Evolutionary conservation across 2,113 vertebrate genomes (phyloP).

Genomic region (Lasiurus borealis): DNA sequence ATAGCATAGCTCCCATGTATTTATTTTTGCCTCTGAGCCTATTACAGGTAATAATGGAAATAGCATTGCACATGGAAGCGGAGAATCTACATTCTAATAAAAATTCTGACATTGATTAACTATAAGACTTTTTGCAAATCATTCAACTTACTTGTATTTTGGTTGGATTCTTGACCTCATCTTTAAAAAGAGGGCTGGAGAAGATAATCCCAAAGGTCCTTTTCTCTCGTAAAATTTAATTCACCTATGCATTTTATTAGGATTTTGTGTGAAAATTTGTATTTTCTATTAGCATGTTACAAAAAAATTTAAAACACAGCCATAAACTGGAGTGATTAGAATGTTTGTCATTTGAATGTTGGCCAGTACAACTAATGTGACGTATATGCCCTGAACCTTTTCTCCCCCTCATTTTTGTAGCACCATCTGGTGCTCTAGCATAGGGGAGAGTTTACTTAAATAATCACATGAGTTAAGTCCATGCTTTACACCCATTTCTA

Average conservation of each 20-base stretch:
- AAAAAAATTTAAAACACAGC: neutral
- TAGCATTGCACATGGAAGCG: neutral
- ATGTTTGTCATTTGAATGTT: slow-evolving; percentile 37
- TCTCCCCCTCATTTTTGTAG: neutral
- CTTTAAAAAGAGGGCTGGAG: neutral
- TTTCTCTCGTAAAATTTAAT: neutral
- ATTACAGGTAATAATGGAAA: neutral
- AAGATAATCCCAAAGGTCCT: neutral
- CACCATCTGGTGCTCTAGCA: slow-evolving; percentile 45
- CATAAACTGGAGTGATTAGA: neutral
- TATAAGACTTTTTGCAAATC: slow-evolving; percentile 7
- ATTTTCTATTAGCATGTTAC: slow-evolving; percentile 31
- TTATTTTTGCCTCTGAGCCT: neutral
- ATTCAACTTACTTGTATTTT: neutral
- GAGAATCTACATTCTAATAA: neutral
- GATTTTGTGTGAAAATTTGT: neutral
- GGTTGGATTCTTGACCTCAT: neutral
- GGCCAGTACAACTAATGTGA: slow-evolving; percentile 41
- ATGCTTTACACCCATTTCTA: neutral
- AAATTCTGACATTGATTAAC: neutral
- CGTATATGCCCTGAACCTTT: neutral
- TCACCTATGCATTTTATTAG: slow-evolving; percentile 39
- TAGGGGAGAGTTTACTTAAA: slow-evolving; percentile 51
- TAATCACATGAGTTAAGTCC: slow-evolving; percentile 27
- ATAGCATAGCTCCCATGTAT: neutral